These are phyloP conservation scores for Aquatica leii DNA, from an alignment of 2,888 invertebrate genomes.

Conservation along the genomic window DNA sequence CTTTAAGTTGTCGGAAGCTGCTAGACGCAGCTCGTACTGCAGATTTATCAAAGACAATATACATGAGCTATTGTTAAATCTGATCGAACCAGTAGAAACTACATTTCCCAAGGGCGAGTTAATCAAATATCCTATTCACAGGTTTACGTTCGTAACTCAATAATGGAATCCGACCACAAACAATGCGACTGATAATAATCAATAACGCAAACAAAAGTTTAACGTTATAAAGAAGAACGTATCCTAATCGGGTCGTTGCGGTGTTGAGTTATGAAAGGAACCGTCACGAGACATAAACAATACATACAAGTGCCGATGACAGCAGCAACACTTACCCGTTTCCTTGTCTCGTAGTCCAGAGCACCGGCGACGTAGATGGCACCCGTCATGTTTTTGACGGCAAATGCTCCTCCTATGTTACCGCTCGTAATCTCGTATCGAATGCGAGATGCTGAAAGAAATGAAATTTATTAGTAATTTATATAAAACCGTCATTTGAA, in stretches of 20 bases:
- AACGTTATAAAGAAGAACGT: constrained; percentile 20
- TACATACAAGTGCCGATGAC: constrained; percentile 24
- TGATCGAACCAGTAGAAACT: constrained; percentile 42
- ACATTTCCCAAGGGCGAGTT: constrained; percentile 37
- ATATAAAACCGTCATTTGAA: too few species aligned
- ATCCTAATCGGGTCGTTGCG: constrained; percentile 19
- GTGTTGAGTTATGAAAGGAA: constrained; percentile 32
- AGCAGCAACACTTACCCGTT: constrained; percentile 78
- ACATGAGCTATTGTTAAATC: constrained; percentile 36
- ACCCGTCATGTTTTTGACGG: constrained; percentile 98
- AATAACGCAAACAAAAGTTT: constrained; percentile 27
- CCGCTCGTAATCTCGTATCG: constrained; percentile 99
- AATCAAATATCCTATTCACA: constrained; percentile 43
- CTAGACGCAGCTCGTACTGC: constrained; percentile 92
- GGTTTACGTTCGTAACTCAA: constrained; percentile 40
- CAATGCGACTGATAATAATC: constrained; percentile 37
- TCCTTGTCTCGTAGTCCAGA: constrained; percentile 95
- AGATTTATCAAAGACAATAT: constrained; percentile 39
- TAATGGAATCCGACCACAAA: constrained; percentile 37
- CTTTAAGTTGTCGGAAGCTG: constrained; percentile 95
- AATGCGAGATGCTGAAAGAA: constrained; percentile 90
- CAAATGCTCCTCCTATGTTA: constrained; percentile 97
- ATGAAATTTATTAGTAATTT: constrained; percentile 29
- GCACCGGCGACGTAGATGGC: constrained; percentile 98
- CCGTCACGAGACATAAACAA: constrained; percentile 25